Evolutionary conservation across 2,797 vertebrate species (phyloP), one percentile per base, ranked within the genome.

Genomic region (Dendrocincla fuliginosa): DNA sequence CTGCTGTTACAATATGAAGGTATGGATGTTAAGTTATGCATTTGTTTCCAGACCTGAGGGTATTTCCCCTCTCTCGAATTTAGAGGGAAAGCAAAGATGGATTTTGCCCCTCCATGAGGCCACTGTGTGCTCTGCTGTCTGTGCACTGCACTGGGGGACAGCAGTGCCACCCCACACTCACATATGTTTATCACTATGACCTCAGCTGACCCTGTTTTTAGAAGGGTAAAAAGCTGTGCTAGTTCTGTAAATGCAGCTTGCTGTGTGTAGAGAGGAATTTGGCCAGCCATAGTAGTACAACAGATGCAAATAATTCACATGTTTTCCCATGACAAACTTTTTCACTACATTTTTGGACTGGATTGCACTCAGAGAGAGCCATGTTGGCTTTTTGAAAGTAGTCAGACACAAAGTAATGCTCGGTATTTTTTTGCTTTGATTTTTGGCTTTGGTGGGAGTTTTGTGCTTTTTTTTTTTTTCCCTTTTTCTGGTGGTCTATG

Each of bases 251-350:
- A 63, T 35, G 68, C 67, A 83, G 16, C 14, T 81, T 52, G 15
- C 13, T 46, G 32, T 0, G 0, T 33, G 22, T 18, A 74, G 56
- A 60, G 33, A 80, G 64, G 93, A 86, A 92, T 91, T 95, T 91
- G 76, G 73, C 71, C n/a, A 71, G 82, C 69, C 6, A 1, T 35
- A 53, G 24, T 53, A 59, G 39, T 71, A 77, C 57, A 82, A 57
- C 73, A 93, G 61, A 88, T 81, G 82, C 52, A 92, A 91, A 93
- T 81, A 92, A 70, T 75, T 93, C 49, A 53, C 60, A 20, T 80
- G 71, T 86, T 95, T 95, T 91, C 91, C 76, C 0, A 6, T 81
- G 89, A 87, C 69, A 97, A 89, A 87, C 35, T 65, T 52, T 52
- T 89, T 95, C 18, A 0, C 55, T 87, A 39, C 24, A 23, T 84